Percentiles rank a stretch among this genome's conserved stretches.
Evolutionary conservation across 2,888 invertebrate species (phyloP).

Genomic region (Metallyticus violacea): DNA sequence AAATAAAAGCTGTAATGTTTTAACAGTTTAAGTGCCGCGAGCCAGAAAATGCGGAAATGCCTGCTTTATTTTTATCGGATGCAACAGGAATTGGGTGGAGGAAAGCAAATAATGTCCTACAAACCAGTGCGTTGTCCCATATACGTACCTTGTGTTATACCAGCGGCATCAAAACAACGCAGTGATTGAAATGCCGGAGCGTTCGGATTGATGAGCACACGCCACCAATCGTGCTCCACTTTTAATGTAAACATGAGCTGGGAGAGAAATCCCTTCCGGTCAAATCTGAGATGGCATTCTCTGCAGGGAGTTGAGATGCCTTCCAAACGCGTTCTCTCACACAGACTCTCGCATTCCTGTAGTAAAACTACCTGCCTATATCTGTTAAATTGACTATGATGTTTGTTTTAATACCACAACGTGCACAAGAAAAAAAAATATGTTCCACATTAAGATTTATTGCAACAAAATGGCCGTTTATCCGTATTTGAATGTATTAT

Average conservation of each 20-base stretch:
- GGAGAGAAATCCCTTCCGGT: background rate
- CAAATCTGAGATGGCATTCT: background rate
- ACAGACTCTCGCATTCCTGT: too few relatives aligned
- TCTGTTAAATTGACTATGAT: too few relatives aligned
- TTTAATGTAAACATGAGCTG: background rate
- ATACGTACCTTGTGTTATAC: background rate
- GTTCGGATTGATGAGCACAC: background rate
- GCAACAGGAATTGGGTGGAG: background rate
- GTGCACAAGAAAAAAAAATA: too few relatives aligned
- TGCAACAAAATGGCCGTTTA: too few relatives aligned
- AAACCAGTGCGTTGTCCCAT: background rate
- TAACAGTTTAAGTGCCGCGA: background rate
- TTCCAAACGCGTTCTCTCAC: too few relatives aligned
- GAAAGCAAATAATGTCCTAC: background rate
- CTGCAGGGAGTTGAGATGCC: background rate
- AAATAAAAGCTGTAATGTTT: background rate
- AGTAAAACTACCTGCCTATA: too few relatives aligned
- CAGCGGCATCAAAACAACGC: background rate
- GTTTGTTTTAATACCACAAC: too few relatives aligned
- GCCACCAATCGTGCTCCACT: background rate
- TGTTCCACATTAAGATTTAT: too few relatives aligned
- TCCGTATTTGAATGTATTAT: too few relatives aligned
- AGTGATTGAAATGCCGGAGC: background rate
- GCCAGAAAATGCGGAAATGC: background rate
- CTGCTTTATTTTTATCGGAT: background rate